phyloP scores from a whole-genome alignment of 2,113 vertebrate genomes.

The Chloropsis cyanopogon region DNA sequence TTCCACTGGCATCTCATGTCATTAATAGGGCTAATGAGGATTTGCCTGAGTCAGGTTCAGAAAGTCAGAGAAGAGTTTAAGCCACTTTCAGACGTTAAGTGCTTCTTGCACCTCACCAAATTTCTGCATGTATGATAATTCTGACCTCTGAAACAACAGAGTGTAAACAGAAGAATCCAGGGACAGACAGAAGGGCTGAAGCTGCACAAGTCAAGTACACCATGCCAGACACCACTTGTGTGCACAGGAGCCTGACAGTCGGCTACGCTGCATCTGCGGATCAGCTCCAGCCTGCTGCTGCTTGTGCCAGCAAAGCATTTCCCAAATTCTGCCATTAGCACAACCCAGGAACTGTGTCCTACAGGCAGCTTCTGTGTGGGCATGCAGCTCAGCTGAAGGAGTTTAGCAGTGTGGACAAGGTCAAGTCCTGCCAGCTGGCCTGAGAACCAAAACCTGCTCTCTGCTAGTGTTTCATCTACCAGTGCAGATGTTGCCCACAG shows the following conservation, averaged over 20 bases:
- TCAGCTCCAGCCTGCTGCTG: background rate
- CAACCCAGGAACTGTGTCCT: background rate
- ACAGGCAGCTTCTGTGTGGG: background rate
- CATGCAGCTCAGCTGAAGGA: background rate
- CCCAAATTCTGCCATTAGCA: background rate
- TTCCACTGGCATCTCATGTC: background rate
- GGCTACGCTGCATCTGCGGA: background rate
- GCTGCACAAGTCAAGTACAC: background rate
- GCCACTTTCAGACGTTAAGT: background rate
- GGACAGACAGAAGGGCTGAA: background rate
- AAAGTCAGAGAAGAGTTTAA: background rate
- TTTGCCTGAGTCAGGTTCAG: background rate
- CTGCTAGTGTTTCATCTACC: background rate
- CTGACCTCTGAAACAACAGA: background rate
- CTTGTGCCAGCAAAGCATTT: background rate
- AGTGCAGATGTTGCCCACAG: background rate
- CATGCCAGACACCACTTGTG: background rate
- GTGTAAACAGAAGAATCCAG: background rate
- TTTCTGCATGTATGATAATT: background rate
- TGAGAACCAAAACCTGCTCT: background rate
- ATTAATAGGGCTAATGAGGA: background rate
- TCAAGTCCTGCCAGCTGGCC: constrained; percentile 35
- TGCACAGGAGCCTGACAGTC: background rate
- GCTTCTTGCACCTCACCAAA: background rate
- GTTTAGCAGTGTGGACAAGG: background rate